Evolutionary conservation across 92 coral and sea anemone species (phyloP).

Genomic region (Pocillopora meandrina): DNA sequence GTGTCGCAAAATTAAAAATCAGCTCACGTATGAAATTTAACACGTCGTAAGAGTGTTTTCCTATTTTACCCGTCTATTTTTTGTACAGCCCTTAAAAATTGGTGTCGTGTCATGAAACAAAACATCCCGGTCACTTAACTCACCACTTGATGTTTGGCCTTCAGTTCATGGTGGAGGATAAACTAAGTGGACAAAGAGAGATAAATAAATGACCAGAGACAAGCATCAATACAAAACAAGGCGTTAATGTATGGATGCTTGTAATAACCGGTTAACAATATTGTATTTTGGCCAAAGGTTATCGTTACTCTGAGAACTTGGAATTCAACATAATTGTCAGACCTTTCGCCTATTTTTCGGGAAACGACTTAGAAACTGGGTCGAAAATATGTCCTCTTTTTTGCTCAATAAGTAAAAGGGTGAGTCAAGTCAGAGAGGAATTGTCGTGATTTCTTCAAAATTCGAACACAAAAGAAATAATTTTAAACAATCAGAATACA

Average conservation of each 20-base stretch:
- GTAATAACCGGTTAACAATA: constrained; percentile 19
- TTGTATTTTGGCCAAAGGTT: constrained; percentile 35
- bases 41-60: background rate
- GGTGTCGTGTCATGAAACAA: constrained; percentile 23
- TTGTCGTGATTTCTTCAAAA: background rate
- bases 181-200: constrained; percentile 51
- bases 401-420: background rate
- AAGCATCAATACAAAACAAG: constrained; percentile 19
- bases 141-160: constrained; percentile 41
- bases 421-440: background rate
- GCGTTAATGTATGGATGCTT: constrained; percentile 40
- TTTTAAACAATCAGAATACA: constrained; percentile 7
- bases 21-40: background rate
- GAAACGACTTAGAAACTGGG: no score
- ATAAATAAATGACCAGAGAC: constrained; percentile 32
- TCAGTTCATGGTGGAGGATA: constrained; percentile 40
- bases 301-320: constrained; percentile 6
- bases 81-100: background rate
- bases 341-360: background rate
- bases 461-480: constrained; percentile 6
- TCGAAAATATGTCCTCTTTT: background rate
- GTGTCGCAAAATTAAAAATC: background rate
- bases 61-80: background rate
- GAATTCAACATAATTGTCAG: constrained; percentile 4
- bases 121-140: constrained; percentile 19